Conservation (phyloP, 2,113 vertebrate species). For the Paracanthobrama guichenoti region DNA sequence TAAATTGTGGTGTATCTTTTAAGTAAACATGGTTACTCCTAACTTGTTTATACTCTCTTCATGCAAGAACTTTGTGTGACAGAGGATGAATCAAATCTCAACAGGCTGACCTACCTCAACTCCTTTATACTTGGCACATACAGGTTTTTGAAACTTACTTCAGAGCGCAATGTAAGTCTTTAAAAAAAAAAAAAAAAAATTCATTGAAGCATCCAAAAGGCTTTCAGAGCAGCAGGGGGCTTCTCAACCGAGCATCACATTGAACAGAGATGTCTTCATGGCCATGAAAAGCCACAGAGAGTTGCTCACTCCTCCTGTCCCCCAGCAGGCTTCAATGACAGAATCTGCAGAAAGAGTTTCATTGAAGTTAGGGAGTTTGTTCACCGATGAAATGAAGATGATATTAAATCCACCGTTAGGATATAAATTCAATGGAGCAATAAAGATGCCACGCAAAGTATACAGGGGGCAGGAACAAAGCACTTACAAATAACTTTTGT, state of each 20-base stretch:
- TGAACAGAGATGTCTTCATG: constrained; percentile 26
- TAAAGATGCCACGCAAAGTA: neutral
- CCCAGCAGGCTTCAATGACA: constrained; percentile 1
- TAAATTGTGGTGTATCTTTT: neutral
- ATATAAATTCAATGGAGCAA: constrained; percentile 9
- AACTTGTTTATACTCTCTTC: neutral
- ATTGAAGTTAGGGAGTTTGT: neutral
- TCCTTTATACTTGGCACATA: neutral
- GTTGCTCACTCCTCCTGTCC: constrained; percentile 2
- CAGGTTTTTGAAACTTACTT: constrained; percentile 19
- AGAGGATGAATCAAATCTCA: constrained; percentile 1
- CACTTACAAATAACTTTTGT: neutral
- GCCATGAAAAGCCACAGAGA: neutral
- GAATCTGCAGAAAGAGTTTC: constrained; percentile 2
- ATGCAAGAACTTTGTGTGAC: neutral
- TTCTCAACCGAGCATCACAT: neutral
- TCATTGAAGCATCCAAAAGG: constrained; percentile 17
- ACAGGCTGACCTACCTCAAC: constrained; percentile 3
- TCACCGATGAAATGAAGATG: neutral
- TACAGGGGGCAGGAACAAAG: neutral
- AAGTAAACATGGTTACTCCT: constrained; percentile 2
- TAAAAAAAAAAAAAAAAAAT: neutral
- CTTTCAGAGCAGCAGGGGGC: neutral
- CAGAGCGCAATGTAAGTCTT: constrained; percentile 16
- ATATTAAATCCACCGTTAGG: neutral